Evolutionary conservation across 2,888 invertebrate species (phyloP), one percentile per base, ranked within the genome.

Genomic region (Phaonia tiefii): DNA sequence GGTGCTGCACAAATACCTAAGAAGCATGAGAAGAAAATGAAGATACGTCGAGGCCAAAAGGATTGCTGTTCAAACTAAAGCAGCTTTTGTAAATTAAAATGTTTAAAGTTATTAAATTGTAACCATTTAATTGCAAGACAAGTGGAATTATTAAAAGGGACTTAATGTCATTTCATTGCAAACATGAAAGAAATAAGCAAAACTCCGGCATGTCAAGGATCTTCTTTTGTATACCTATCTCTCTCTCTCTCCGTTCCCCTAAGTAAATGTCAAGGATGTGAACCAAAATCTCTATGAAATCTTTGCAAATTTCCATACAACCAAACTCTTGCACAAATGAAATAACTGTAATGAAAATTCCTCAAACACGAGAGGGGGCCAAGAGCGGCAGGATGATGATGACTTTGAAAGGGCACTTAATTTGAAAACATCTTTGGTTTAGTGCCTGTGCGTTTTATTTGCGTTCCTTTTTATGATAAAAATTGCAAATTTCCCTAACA

Each of bases 51-150:
- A 46, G 17, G 15, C 1, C 46, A 46, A 65, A 56, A 26, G 65
- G 56, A 69, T 58, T 67, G 49, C 67, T 7, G 7, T 10, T 8
- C 25, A 31, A 74, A 58, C 65, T 58, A 82, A 80, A 83, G 79
- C 71, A 72, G 81, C 82, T 82, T 84, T 83, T 77, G 49, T 76
- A 82, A 83, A 83, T 84, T 83, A 83, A 83, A 84, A 83, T 83
- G 70, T 82, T 84, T 83, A 73, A 79, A 83, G 67, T 80, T 79
- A 83, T 84, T 83, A 83, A 83, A 80, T 69, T 79, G 79, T 67
- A 78, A 58, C 69, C 78, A 75, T 80, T 76, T 72, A 63, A 80
- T 75, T 75, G 60, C 31, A 70, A 70, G 79, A 44, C 67, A 82
- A 83, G 75, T 72, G 73, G 75, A 75, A 74, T 80, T 80, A 79